phyloP scores from a whole-genome alignment of 2,113 vertebrate genomes.

The Arenaria interpres region DNA sequence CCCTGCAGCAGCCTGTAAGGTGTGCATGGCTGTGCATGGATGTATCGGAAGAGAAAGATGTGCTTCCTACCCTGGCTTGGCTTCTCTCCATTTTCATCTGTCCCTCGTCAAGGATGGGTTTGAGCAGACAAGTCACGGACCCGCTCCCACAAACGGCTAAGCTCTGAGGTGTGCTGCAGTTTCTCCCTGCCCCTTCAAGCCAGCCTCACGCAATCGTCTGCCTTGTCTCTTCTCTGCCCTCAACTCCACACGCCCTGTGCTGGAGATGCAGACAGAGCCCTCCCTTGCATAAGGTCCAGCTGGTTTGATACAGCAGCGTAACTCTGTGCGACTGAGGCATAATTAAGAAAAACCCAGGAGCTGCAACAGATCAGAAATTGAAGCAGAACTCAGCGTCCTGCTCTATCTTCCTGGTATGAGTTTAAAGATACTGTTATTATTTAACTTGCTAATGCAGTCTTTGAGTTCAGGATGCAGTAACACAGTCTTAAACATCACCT shows the following conservation, averaged over 20 bases:
- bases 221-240: not conserved
- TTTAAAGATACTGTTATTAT: not conserved
- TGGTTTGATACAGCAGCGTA: rapidly evolving
- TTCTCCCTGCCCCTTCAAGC: not conserved
- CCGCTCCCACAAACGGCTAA: not conserved
- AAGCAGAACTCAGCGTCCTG: not conserved
- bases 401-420: not conserved
- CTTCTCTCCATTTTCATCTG: not conserved
- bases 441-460: not conserved
- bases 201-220: rapidly evolving
- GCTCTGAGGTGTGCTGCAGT: not conserved
- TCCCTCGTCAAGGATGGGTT: not conserved
- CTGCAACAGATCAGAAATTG: not conserved
- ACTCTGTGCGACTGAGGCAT: not conserved
- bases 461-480: not conserved
- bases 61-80: not conserved
- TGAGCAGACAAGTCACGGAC: not conserved
- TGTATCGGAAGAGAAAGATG: not conserved
- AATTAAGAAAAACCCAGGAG: not conserved
- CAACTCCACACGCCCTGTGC: rapidly evolving
- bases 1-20: not conserved
- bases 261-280: not conserved
- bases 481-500: not conserved
- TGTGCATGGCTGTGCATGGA: rapidly evolving
- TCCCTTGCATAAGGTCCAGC: not conserved